These are phyloP conservation scores for Apocheima hispidaria DNA, from an alignment of 2,888 invertebrate species.

Conservation along the genomic window DNA sequence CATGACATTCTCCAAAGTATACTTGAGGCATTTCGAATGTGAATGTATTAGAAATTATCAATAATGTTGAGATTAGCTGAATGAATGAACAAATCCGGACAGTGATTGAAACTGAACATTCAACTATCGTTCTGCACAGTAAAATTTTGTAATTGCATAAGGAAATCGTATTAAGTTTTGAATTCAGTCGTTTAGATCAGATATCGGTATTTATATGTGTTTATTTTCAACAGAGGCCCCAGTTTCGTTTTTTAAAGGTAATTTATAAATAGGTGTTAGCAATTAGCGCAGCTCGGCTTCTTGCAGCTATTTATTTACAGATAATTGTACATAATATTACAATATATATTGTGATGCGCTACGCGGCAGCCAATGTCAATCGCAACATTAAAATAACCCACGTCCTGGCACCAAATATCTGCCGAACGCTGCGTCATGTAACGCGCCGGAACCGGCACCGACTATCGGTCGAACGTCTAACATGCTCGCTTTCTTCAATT, in stretches of 20 bases:
- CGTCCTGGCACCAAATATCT: slow-evolving; percentile 65
- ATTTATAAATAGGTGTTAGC: slow-evolving; percentile 69
- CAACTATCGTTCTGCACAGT: background rate
- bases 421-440: slow-evolving; percentile 59
- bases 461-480: slow-evolving; percentile 56
- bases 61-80: slow-evolving; percentile 4
- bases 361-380: slow-evolving; percentile 67
- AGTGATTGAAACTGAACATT: slow-evolving; percentile 4
- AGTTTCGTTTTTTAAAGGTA: slow-evolving; percentile 85
- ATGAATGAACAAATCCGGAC: slow-evolving; percentile 2
- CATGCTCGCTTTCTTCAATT: slow-evolving; percentile 63
- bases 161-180: slow-evolving; percentile 4
- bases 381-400: slow-evolving; percentile 67
- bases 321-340: slow-evolving; percentile 58
- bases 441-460: slow-evolving; percentile 49
- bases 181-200: slow-evolving; percentile 8
- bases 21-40: slow-evolving; percentile 31
- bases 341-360: slow-evolving; percentile 68
- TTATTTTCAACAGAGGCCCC: slow-evolving; percentile 83
- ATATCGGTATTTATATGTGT: slow-evolving; percentile 54
- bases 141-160: slow-evolving; percentile 7
- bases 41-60: slow-evolving; percentile 14
- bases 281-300: slow-evolving; percentile 69
- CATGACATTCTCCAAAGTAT: background rate
- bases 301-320: slow-evolving; percentile 66